These are phyloP conservation scores for Mylabris sibirica DNA, from an alignment of 2,888 invertebrate species.

Conservation along the genomic window DNA sequence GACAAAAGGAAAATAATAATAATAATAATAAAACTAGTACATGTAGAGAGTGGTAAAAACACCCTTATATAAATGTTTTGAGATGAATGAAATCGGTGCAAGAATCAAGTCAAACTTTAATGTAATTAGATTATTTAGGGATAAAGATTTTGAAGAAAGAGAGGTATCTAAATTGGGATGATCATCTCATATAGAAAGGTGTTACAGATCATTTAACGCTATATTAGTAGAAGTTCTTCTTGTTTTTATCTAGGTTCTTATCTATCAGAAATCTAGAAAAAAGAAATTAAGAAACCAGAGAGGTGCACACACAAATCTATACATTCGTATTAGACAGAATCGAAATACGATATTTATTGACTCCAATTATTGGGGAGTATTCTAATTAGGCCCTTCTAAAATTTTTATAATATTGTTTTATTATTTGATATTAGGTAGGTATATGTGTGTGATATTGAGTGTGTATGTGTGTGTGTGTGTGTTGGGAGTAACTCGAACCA, in stretches of 20 bases:
- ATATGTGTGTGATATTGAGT: neutral
- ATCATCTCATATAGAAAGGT: neutral
- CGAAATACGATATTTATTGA: neutral
- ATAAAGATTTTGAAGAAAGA: too few species aligned
- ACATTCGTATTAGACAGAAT: too few species aligned
- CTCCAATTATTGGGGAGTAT: neutral
- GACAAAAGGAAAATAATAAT: too few species aligned
- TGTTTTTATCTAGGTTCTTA: neutral
- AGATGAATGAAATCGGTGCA: neutral
- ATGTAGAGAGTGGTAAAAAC: neutral
- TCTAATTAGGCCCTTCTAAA: neutral
- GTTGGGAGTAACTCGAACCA: constrained; percentile 44
- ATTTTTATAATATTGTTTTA: too few species aligned
- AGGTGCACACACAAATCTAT: too few species aligned
- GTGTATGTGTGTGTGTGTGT: constrained; percentile 16
- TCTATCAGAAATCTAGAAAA: neutral
- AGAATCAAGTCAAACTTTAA: neutral
- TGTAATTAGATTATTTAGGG: neutral
- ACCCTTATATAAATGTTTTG: constrained; percentile 7
- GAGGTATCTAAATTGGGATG: neutral
- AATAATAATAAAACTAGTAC: neutral
- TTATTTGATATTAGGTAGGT: too few species aligned
- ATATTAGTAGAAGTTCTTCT: neutral
- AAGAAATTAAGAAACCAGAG: neutral
- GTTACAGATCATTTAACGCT: constrained; percentile 1